Percentiles rank a stretch among this genome's conserved stretches.
Conservation (phyloP, 2,797 vertebrate genomes). For the Fringilla coelebs region DNA sequence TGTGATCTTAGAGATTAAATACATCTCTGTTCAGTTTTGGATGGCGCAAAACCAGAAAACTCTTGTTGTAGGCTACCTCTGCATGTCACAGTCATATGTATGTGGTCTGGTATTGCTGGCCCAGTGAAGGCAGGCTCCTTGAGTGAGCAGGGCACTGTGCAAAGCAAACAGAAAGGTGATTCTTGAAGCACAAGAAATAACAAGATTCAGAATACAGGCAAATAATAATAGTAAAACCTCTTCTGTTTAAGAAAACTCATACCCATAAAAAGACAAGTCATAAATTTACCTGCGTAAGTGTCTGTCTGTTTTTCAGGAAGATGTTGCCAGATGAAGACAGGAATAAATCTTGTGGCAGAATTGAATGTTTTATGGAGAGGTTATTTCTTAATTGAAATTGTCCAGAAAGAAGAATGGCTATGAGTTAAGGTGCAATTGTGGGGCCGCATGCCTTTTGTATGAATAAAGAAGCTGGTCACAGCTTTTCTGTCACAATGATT, state of each 20-base stretch:
- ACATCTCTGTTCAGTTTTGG: background rate
- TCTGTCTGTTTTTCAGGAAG: background rate
- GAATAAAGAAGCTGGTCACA: background rate
- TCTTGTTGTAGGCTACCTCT: background rate
- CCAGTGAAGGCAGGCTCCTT: background rate
- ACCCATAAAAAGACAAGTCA: background rate
- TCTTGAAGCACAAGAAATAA: background rate
- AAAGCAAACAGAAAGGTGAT: background rate
- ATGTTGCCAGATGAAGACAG: background rate
- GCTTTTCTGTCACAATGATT: constrained; percentile 15
- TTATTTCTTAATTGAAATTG: constrained; percentile 44
- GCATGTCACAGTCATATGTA: background rate
- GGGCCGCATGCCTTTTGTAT: background rate
- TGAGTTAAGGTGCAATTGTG: background rate
- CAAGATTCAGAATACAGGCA: background rate
- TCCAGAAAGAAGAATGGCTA: constrained; percentile 12
- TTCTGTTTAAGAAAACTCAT: background rate
- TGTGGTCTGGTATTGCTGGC: background rate
- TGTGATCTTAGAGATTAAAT: background rate
- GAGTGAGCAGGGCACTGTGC: background rate
- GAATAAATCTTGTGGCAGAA: constrained; percentile 12
- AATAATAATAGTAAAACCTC: background rate
- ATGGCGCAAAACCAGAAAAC: background rate
- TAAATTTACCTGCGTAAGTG: background rate
- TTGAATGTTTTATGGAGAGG: background rate